Base-by-base conservation (phyloP, 2,113 vertebrate species). In the Cephalopholis sonnerati region DNA sequence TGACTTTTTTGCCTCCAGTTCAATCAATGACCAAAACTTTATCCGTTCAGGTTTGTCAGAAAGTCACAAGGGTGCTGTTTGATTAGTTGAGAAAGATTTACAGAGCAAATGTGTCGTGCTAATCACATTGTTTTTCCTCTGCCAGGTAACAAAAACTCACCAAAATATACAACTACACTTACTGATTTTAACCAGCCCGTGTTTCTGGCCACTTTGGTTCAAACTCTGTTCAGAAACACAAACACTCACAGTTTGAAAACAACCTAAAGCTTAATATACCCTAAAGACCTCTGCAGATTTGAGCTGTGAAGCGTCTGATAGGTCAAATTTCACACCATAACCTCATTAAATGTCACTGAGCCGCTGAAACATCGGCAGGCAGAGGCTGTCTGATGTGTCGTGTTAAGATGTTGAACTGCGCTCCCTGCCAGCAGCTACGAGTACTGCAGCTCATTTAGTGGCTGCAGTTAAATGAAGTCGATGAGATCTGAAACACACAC, bases 391-490 rank as follows among this genome's bases (percentile, higher is more conserved):
- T 54, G 48, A 50, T 3, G 16, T 3, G 20, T 0, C n/a, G 68
- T 13, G 29, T 25, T 53, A 7, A 27, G 25, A 61, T 22, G 79
- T 29, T 36, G 1, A n/a, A 79, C 8, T 10, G 27, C 48, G 74
- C 90, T 81, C 89, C 84, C 92, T 92, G 85, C 1, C 61, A 62
- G 72, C 29, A 10, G 7, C 3, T 4, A 1, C 5, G 0, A 71
- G 63, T 63, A 86, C 54, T 87, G 76, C 81, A 89, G 73, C 29
- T 22, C 0, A 6, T 50, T 32, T 15, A 44, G 25, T 66, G 39
- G 24, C 17, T 2, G 6, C 7, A 6, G 2, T 17, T 2, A 17
- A 39, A 55, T 15, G 1, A 24, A 24, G 10, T 25, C 20, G 16
- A 6, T 59, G 16, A 44, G 11, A 41, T 36, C 2, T 11, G 15